A percentile compares a stretch with the other conserved stretches of the same genome.
Evolutionary conservation across 1,140 invertebrate species (phyloP).

Genomic region (Scaptomyza montana): DNA sequence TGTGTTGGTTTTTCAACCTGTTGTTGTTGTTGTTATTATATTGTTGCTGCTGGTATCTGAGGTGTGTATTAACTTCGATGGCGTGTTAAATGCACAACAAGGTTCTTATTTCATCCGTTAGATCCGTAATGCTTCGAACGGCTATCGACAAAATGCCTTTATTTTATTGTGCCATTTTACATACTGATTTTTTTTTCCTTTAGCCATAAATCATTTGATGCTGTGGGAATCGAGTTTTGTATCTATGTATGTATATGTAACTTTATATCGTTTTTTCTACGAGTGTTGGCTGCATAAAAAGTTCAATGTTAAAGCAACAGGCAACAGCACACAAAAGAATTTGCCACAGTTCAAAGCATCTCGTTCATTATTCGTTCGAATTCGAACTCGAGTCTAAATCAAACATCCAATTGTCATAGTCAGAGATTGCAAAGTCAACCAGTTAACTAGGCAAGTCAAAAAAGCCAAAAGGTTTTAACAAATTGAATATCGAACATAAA

Average conservation of each 20-base stretch:
- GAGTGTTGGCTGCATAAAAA: conserved; percentile 50
- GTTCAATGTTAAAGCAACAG: conserved; percentile 74
- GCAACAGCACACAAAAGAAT: conserved; percentile 63
- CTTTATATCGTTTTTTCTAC: conserved; percentile 2
- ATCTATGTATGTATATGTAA: conserved; percentile 11
- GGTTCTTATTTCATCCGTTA: conserved; percentile 81
- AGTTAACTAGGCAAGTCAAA: conserved; percentile 74
- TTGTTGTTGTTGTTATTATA: conserved; percentile 3
- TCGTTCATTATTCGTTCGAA: conserved; percentile 67
- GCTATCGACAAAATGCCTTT: conserved; percentile 56
- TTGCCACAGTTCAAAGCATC: conserved; percentile 78
- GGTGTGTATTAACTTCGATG: conserved; percentile 49
- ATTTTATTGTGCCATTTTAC: conserved; percentile 64
- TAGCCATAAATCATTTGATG: conserved; percentile 77
- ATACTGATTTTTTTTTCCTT: conserved; percentile 42
- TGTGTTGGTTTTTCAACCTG: conserved; percentile 25
- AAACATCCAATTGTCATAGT: conserved; percentile 36
- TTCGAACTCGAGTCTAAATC: conserved; percentile 61
- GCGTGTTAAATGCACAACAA: conserved; percentile 80
- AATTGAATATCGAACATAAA: conserved; percentile 61
- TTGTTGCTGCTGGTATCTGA: conserved; percentile 21
- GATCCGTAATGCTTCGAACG: conserved; percentile 69
- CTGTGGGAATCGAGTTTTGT: conserved; percentile 72
- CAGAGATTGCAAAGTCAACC: conserved; percentile 48
- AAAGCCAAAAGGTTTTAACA: conserved; percentile 68